Conservation (phyloP, 2,113 vertebrate genomes). For the Rhabdomys dilectus region DNA sequence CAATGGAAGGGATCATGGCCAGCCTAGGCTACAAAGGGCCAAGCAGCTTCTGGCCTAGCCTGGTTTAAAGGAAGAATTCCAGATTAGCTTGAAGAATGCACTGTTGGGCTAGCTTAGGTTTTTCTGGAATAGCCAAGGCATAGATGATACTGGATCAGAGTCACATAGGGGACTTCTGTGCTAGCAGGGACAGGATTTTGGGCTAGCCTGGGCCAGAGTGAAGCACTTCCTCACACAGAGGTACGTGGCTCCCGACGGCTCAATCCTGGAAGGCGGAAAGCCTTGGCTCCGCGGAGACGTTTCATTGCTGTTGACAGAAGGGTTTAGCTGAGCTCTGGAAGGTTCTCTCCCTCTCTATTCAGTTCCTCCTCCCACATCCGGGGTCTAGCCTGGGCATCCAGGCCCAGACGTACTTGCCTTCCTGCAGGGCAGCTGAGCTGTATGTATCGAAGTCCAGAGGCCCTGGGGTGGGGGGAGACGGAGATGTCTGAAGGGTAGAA, state of each 20-base stretch:
- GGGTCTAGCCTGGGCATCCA: conserved; percentile 56
- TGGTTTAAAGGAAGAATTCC: neutral
- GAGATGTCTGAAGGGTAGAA: neutral
- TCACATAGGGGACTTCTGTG: no score
- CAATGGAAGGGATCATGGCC: neutral
- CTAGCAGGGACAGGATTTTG: neutral
- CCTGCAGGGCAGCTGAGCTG: conserved; percentile 84
- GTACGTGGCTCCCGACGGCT: conserved; percentile 89
- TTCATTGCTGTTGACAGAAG: conserved; percentile 87
- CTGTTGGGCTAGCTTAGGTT: neutral
- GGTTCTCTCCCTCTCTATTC: neutral
- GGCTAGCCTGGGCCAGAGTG: neutral
- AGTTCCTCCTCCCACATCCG: neutral
- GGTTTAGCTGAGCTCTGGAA: neutral
- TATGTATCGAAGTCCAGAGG: conserved; percentile 93
- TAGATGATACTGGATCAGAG: no score
- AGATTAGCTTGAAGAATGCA: neutral
- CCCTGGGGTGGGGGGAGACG: conserved; percentile 82
- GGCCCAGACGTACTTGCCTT: conserved; percentile 89
- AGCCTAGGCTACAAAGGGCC: neutral
- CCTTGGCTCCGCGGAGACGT: conserved; percentile 90
- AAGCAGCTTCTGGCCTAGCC: neutral
- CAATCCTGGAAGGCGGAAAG: conserved; percentile 95
- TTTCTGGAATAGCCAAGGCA: neutral
- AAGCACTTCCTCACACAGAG: conserved; percentile 86